Base-by-base conservation (phyloP, 1,140 invertebrate species). In the Drosophila bipectinata region DNA sequence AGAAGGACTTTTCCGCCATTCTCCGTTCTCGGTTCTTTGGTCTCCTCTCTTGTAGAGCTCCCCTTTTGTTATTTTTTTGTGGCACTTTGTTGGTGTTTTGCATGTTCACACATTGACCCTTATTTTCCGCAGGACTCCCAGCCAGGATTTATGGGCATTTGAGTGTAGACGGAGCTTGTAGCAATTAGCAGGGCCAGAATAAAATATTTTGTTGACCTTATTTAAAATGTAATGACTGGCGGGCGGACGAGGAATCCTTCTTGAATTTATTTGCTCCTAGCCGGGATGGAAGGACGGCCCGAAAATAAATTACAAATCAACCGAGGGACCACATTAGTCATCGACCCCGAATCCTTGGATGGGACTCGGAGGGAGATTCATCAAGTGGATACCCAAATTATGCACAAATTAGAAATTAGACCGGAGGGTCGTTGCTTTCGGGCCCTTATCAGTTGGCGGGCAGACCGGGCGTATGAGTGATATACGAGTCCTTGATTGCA, bases 21-120 rank as follows among this genome's bases (percentile, higher is more conserved):
- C 12, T 6, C 26, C 26, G 26, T 26, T 26, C 26, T 4, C 26
- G 4, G 26, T 6, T 26, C 26, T 26, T 5, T 26, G 8, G 26
- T 30, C 45, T 51, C 28, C 48, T 14, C 47, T 18, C 14, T 51
- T 49, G 18, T 6, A 7, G 34, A 4, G 7, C 12, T 34, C n/a
- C 26, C 12, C 6, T 26, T 32, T 4, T 34, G 32, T 67, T 54
- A 52, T 68, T 60, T 18, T 18, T 18, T 54, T 18, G 9, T 24
- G 28, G 26, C 53, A 21, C 15, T 14, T 5, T 15, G 26, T 56
- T 60, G 7, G 26, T 60, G 55, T 49, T 71, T 68, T 76, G 63
- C 56, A 80, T 81, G 68, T 87, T 71, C 69, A 77, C 73, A 72
- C 81, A 77, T 85, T 85, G 81, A 77, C 81, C 81, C 82, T 74